Base-by-base conservation (phyloP, 2,888 invertebrate genomes). In the Abscondita cerata region DNA sequence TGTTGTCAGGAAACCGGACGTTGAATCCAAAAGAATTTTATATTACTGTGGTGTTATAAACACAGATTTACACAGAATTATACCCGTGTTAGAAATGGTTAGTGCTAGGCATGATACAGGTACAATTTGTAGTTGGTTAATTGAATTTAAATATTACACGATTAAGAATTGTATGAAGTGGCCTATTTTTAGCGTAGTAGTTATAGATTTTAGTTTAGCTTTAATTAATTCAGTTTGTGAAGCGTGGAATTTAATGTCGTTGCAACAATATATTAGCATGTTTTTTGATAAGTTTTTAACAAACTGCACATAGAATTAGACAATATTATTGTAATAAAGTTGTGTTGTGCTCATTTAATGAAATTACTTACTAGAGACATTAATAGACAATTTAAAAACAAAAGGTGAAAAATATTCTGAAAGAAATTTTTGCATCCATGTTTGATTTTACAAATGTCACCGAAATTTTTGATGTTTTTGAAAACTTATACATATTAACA, bases 91-190 rank as follows among this genome's bases (percentile, higher is more conserved):
- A 16, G 52, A 52, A 11, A 36, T 52, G 38, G 19, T 52, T 18
- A 36, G 16, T 38, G 18, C 18, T 5, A 11, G 9, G 11, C 52
- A 52, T 4, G 38, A 52, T 52, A 38, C 52, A 5, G 40, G 6
- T 13, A 19, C 34, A 1, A 52, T 52, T 2, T 12, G 36, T 13
- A 11, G n/a, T 18, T 52, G 36, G 52, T 34, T 52, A 18, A 38
- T 12, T 19, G 12, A 38, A 13, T 52, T 52, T 36, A 20, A 36
- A 38, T 52, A 40, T 19, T 52, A n/a, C 38, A 15, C 19, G 13
- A 19, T 52, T 38, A 36, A 18, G 18, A 52, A 52, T 36, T 8
- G 20, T 9, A 36, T 36, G 18, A 52, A 52, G 12, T 52, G 52
- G 52, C 52, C 52, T 2, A 9, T 18, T 8, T 36, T 52, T 52